Evolutionary conservation across 2,113 vertebrate species (phyloP).

Genomic region (Salminus brasiliensis): DNA sequence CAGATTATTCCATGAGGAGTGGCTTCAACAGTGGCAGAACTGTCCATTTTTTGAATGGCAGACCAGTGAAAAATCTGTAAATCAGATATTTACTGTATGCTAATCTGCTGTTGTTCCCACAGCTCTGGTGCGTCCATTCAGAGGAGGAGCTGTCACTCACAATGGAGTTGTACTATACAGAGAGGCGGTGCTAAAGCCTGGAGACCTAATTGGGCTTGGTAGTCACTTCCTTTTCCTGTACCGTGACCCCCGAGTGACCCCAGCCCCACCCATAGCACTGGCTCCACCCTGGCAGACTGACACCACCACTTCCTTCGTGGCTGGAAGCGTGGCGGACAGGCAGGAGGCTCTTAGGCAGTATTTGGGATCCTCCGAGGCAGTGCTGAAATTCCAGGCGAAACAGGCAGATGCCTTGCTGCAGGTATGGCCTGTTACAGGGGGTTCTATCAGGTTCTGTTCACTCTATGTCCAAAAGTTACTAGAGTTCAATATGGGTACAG

Average conservation of each 20-base stretch:
- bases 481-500: no score
- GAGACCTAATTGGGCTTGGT: slow-evolving; percentile 88
- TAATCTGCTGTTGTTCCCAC: slow-evolving; percentile 26
- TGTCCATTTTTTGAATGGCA: no score
- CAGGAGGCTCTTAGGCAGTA: slow-evolving; percentile 86
- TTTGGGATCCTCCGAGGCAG: slow-evolving; percentile 79
- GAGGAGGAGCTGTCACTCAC: slow-evolving; percentile 86
- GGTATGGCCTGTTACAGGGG: slow-evolving; percentile 53
- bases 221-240: slow-evolving; percentile 90
- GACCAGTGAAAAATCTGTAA: not conserved
- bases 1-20: no score
- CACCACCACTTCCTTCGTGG: slow-evolving; percentile 66
- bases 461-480: no score
- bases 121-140: slow-evolving; percentile 83
- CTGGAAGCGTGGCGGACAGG: slow-evolving; percentile 77
- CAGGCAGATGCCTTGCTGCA: slow-evolving; percentile 85
- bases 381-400: slow-evolving; percentile 84
- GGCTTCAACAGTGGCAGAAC: no score
- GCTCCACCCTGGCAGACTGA: slow-evolving; percentile 75
- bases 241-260: slow-evolving; percentile 84
- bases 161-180: slow-evolving; percentile 84
- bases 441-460: no score
- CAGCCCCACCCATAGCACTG: slow-evolving; percentile 72
- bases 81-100: not conserved
- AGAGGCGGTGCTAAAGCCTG: slow-evolving; percentile 82